A percentile compares a stretch with the other conserved stretches of the same genome.
Evolutionary conservation across 2,888 invertebrate species (phyloP).

Genomic region (Limnephilus rhombicus): DNA sequence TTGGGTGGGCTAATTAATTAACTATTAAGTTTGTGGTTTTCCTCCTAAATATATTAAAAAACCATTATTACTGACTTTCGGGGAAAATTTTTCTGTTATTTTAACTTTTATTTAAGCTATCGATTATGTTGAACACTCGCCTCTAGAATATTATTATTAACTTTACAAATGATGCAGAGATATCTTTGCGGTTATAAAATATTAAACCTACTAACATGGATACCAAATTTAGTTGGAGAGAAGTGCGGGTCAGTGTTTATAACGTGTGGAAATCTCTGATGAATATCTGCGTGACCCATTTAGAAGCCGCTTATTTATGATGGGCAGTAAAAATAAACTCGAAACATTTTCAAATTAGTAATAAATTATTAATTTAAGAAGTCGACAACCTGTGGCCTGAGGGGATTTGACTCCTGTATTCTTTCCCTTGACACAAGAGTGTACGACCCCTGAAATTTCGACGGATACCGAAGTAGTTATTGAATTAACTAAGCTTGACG

Average conservation of each 20-base stretch:
- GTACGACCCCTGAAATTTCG: too few species aligned
- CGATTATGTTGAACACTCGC: neutral
- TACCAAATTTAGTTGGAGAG: neutral
- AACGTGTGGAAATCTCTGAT: neutral
- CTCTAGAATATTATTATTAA: neutral
- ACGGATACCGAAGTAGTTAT: neutral
- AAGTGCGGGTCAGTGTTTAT: neutral
- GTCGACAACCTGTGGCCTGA: neutral
- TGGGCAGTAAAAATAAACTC: too few species aligned
- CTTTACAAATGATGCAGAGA: neutral
- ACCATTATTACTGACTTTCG: too few species aligned
- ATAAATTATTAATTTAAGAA: neutral
- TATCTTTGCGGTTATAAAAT: neutral
- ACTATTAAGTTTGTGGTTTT: too few species aligned
- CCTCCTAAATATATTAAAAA: too few species aligned
- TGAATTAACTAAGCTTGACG: neutral
- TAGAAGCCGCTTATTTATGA: neutral
- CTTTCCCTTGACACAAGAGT: too few species aligned
- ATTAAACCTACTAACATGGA: neutral
- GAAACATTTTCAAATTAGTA: neutral
- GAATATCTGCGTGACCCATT: neutral
- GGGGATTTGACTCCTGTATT: neutral
- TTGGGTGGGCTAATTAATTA: too few species aligned
- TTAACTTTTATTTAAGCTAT: too few species aligned
- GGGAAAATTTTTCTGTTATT: too few species aligned